Base-by-base conservation (phyloP, 2,888 invertebrate species). In the Timema podura region DNA sequence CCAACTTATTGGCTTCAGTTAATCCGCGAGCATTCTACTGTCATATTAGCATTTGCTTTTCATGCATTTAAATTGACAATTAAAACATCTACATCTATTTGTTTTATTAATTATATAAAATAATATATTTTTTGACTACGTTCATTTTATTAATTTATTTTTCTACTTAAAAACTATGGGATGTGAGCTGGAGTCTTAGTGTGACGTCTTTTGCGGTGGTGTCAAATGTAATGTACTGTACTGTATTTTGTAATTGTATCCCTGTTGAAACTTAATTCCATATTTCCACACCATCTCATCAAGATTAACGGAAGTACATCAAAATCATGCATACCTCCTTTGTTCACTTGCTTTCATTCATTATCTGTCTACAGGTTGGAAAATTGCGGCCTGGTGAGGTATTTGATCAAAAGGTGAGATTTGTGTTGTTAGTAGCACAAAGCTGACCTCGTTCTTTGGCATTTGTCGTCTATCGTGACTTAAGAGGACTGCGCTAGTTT, bases 361-460 rank as follows among this genome's bases (percentile, higher is more conserved):
- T 76, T 77, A 76, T 78, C 76, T 85, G 83, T 85, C 84, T 83
- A 82, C 87, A 88, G 88, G 87, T 85, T 84, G 87, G 87, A 84
- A 88, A 86, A 84, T 89, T 91, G 84, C 89, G 90, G 83, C 91
- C 90, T 81, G 91, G 90, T 84, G 90, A 91, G 85, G 87, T 91
- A 80, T 84, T 86, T 82, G 89, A 90, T 82, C 84, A 85, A 82
- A 90, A 90, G 90, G 90, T 90, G 88, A 87, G 87, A 85, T 85
- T 86, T 86, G 86, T 85, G 85, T 83, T 79, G 79, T 80, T 80
- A 78, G 78, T 80, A 80, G 81, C 82, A 82, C 82, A 82, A 82
- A 82, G 82, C 82, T 82, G 82, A 82, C 82, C 82, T 78, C 77
- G 65, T 73, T 75, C 70, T 75, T 73, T 72, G 72, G 74, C 74